Percentiles rank a stretch among this genome's conserved stretches.
Evolutionary conservation across 2,113 vertebrate species (phyloP).

Genomic region (rabbit (Oryctolagus cuniculus)): mOryCun1.1 NC_091445.1:11559001-11559500

Average conservation of each 20-base stretch:
- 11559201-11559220: neutral
- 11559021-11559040: neutral
- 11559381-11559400: neutral
- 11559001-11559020: neutral
- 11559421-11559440: neutral
- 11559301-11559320: neutral
- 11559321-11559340: neutral
- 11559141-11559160: neutral
- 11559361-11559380: neutral
- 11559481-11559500: neutral
- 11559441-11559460: neutral
- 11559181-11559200: neutral
- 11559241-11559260: neutral
- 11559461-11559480: neutral
- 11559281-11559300: conserved; percentile 14
- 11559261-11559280: neutral
- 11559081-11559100: neutral
- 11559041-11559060: neutral
- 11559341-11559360: neutral
- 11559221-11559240: neutral
- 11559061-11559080: neutral
- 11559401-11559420: neutral
- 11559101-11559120: conserved; percentile 8
- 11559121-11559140: neutral
- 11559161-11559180: conserved; percentile 16